These are phyloP conservation scores for Strigops habroptila DNA, from an alignment of 2,113 vertebrate species.

Conservation along the genomic window DNA sequence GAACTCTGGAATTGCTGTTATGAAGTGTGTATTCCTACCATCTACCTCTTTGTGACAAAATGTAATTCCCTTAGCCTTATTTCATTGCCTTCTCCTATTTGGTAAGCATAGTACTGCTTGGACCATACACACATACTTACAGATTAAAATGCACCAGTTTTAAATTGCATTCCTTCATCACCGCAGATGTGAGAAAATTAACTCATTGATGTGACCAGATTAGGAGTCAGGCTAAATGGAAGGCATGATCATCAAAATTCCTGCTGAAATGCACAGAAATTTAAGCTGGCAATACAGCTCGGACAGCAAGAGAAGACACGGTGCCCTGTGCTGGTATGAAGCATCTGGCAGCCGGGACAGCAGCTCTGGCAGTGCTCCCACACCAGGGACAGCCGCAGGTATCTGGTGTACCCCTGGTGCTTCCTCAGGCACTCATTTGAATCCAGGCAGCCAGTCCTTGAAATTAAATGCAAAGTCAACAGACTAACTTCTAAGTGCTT, in stretches of 20 bases:
- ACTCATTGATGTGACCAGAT: neutral
- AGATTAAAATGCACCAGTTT: neutral
- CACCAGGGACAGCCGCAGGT: neutral
- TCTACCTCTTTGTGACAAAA: neutral
- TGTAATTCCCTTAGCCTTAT: neutral
- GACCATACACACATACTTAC: neutral
- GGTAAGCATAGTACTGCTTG: neutral
- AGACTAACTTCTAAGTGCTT: neutral
- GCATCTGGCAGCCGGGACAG: neutral
- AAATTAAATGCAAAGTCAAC: slow-evolving; percentile 31
- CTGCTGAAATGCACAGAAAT: slow-evolving; percentile 10
- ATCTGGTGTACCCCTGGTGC: neutral
- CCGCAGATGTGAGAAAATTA: neutral
- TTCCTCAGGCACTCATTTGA: neutral
- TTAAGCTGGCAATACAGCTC: neutral
- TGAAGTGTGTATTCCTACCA: neutral
- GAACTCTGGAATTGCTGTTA: neutral
- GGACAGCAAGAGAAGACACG: neutral
- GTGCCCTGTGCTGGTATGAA: neutral
- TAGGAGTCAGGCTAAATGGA: neutral
- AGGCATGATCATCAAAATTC: neutral
- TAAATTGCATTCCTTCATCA: neutral
- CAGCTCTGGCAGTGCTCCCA: neutral
- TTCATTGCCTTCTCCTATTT: neutral
- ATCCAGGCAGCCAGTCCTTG: slow-evolving; percentile 21